Percentiles rank a stretch among this genome's conserved stretches.
Evolutionary conservation across 1,140 invertebrate genomes (phyloP).

Genomic region (Bacillus rossius): DNA sequence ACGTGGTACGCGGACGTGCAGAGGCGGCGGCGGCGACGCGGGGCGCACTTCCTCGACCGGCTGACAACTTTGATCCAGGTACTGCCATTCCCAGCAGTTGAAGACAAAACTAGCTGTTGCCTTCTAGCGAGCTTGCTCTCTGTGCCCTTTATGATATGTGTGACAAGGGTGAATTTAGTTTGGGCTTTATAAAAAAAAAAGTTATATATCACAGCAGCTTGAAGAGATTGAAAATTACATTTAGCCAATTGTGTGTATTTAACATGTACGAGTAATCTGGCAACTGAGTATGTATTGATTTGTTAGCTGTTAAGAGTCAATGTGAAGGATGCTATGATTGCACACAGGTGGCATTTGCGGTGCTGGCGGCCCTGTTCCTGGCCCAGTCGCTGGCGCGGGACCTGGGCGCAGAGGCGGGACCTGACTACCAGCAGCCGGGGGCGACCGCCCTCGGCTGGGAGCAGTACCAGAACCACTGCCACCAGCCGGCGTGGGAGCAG

Average conservation of each 20-base stretch:
- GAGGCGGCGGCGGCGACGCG: background rate
- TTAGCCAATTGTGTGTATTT: background rate
- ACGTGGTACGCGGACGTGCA: constrained; percentile 44
- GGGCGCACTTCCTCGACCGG: background rate
- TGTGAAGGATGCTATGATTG: too few species aligned
- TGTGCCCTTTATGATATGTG: background rate
- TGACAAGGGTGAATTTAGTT: background rate
- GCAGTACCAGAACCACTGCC: constrained; percentile 63
- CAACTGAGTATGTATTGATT: too few species aligned
- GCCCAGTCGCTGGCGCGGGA: constrained; percentile 17
- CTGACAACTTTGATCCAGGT: constrained; percentile 7
- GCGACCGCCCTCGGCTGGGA: constrained; percentile 51
- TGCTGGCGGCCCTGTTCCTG: constrained; percentile 32
- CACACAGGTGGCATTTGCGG: constrained; percentile 29
- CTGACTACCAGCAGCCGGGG: background rate
- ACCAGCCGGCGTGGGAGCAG: constrained; percentile 59
- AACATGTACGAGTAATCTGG: too few species aligned
- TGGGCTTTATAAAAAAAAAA: background rate
- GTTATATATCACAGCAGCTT: background rate
- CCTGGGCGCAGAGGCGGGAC: background rate
- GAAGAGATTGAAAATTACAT: background rate
- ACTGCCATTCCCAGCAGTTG: background rate
- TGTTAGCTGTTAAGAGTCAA: too few species aligned
- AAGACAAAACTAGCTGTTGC: background rate
- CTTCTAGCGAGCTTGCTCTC: background rate